Evolutionary conservation across 2,113 vertebrate genomes (phyloP).

Genomic region (Deroptyus accipitrinus): DNA sequence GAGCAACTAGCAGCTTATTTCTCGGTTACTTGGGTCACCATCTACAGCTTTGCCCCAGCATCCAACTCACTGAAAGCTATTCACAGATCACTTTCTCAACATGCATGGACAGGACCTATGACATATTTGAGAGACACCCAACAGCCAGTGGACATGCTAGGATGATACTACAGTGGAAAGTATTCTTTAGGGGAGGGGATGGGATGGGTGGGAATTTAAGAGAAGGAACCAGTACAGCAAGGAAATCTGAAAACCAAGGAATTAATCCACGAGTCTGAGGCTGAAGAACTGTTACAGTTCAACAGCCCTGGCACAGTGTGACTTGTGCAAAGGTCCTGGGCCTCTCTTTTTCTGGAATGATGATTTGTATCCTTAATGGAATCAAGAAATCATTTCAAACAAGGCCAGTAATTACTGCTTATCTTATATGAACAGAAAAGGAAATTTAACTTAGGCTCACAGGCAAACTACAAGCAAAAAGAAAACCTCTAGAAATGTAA

Average conservation of each 20-base stretch:
- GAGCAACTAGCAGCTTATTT: not conserved
- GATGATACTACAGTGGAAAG: not conserved
- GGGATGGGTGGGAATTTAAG: not conserved
- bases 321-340: not conserved
- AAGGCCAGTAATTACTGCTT: not conserved
- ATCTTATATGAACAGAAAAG: not conserved
- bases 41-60: not conserved
- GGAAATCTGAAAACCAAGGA: not conserved
- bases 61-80: not conserved
- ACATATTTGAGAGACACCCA: not conserved
- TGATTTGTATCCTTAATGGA: not conserved
- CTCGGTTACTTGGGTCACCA: not conserved
- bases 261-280: not conserved
- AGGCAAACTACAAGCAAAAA: conserved; percentile 9
- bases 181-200: not conserved
- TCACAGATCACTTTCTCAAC: not conserved
- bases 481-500: not conserved
- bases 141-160: not conserved
- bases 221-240: not conserved
- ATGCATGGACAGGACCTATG: not conserved
- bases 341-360: not conserved
- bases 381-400: conserved; percentile 4
- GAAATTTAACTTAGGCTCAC: conserved; percentile 8
- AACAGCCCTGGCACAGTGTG: not conserved
- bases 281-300: not conserved